A percentile compares a stretch with the other conserved stretches of the same genome.
phyloP scores from a whole-genome alignment of 2,113 vertebrate species.

The Apodemus sylvaticus region DNA sequence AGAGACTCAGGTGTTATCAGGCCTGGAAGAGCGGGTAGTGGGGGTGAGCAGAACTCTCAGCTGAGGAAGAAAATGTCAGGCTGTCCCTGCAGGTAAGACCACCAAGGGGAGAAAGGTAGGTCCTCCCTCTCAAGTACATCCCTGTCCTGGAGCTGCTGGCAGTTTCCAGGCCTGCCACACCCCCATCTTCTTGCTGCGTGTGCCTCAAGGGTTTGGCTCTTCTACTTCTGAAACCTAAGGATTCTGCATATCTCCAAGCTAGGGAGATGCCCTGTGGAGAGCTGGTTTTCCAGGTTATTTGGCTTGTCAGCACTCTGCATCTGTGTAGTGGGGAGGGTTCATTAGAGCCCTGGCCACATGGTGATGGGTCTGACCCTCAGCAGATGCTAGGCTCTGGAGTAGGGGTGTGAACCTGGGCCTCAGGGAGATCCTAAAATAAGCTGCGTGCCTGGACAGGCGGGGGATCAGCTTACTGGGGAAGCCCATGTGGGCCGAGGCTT shows the following conservation, averaged over 20 bases:
- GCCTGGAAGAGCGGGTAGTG: not conserved
- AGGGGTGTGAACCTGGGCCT: slow-evolving; percentile 27
- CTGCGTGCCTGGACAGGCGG: slow-evolving; percentile 77
- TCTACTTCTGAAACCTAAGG: not conserved
- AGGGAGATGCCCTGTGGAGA: fast-evolving
- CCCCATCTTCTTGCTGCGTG: not conserved
- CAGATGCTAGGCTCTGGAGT: slow-evolving; percentile 69
- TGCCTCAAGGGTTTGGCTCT: not conserved
- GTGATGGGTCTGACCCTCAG: not conserved
- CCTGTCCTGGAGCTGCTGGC: not conserved
- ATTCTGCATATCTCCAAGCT: fast-evolving
- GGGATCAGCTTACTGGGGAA: slow-evolving; percentile 69
- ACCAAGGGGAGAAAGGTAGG: not conserved
- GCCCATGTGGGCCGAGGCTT: not conserved
- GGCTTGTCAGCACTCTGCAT: not conserved
- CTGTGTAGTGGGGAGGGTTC: not conserved
- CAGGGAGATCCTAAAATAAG: slow-evolving; percentile 82
- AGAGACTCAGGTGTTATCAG: not conserved
- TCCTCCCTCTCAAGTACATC: fast-evolving
- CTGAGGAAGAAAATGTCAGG: no score
- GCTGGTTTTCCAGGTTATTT: not conserved
- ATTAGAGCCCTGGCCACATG: fast-evolving
- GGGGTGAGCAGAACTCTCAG: not conserved
- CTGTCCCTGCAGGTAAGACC: not conserved
- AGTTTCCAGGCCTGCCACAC: not conserved